Evolutionary conservation across 2,888 invertebrate genomes (phyloP).

Genomic region (Orthonychiurus folsomi): DNA sequence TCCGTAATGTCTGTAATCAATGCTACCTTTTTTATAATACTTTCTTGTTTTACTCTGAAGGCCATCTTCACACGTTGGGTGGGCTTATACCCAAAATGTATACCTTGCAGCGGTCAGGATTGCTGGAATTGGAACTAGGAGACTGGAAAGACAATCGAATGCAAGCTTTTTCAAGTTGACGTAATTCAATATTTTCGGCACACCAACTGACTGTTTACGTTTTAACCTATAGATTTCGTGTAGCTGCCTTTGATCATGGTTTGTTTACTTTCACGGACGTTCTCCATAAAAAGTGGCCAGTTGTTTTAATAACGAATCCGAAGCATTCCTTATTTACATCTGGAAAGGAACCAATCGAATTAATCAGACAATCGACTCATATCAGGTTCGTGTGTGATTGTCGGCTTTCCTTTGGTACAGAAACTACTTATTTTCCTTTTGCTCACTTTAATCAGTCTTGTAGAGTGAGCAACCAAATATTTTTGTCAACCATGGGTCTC

Average conservation of each 20-base stretch:
- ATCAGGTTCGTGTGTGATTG: too few relatives aligned
- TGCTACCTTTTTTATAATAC: too few relatives aligned
- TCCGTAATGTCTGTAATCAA: too few relatives aligned
- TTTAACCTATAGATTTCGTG: slow-evolving; percentile 55
- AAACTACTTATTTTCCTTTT: too few relatives aligned
- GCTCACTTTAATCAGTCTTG: too few relatives aligned
- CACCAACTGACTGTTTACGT: too few relatives aligned
- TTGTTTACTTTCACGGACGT: slow-evolving; percentile 75
- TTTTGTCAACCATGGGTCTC: too few relatives aligned
- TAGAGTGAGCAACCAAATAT: too few relatives aligned
- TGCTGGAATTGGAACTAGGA: slow-evolving; percentile 75
- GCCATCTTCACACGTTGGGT: slow-evolving; percentile 72
- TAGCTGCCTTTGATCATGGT: slow-evolving; percentile 81
- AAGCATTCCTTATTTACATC: slow-evolving; percentile 68
- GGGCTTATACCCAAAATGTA: slow-evolving; percentile 76
- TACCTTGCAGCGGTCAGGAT: slow-evolving; percentile 70
- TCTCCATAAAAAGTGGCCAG: slow-evolving; percentile 67
- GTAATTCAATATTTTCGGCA: too few relatives aligned
- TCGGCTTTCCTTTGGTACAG: too few relatives aligned
- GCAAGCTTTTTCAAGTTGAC: too few relatives aligned
- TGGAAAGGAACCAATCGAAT: slow-evolving; percentile 60
- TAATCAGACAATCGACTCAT: slow-evolving; percentile 62
- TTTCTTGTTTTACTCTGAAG: too few relatives aligned
- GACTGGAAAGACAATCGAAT: slow-evolving; percentile 88
- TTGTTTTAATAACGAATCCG: slow-evolving; percentile 80